Base-by-base conservation (phyloP, 1,140 invertebrate genomes). In the roundworm (Caenorhabditis elegans) region DNA sequence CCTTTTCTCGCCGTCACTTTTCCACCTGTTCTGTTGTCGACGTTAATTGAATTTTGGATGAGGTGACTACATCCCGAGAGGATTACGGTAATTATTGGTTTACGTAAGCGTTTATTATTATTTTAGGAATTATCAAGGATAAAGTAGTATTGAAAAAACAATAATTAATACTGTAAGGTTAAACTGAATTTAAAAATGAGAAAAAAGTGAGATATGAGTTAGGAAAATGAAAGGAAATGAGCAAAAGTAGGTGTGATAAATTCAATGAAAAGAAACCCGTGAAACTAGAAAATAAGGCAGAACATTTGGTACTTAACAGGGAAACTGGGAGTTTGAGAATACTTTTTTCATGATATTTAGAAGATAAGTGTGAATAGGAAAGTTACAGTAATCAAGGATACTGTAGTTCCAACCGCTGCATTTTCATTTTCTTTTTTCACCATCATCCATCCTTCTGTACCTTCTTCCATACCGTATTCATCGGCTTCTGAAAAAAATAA, bases 11-110 rank as follows among this genome's bases (percentile, higher is more conserved):
- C n/a, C n/a, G 2, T 22, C n/a, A 6, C 2, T 22, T 34, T 70
- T 70, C 39, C 60, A 70, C 60, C 60, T 70, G 60, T 70, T 70
- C 60, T 17, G n/a, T 70, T 15, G 60, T 19, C 31, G 1, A n/a
- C 60, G 60, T 39, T 70, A 70, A 70, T 70, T 70, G 60, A 70
- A 70, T 70, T 70, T 70, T 70, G 60, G 60, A 70, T 70, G 60
- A 70, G 60, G 60, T 70, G 60, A 70, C 60, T 70, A 19, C 2
- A 31, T 43, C 6, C 39, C 31, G 26, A 22, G 34, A 19, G 60
- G 60, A 70, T 70, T 70, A 70, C 60, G 60, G 60, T 70, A 70
- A 70, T 70, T 70, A 70, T 39, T 70, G 26, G 60, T 22, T 70
- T 70, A 70, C 34, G 60, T 39, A 60, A 60, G 31, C 55, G n/a